Percentiles rank a stretch among this genome's conserved stretches.
phyloP scores from a whole-genome alignment of 2,888 invertebrate genomes.

The Cerastis leucographa region DNA sequence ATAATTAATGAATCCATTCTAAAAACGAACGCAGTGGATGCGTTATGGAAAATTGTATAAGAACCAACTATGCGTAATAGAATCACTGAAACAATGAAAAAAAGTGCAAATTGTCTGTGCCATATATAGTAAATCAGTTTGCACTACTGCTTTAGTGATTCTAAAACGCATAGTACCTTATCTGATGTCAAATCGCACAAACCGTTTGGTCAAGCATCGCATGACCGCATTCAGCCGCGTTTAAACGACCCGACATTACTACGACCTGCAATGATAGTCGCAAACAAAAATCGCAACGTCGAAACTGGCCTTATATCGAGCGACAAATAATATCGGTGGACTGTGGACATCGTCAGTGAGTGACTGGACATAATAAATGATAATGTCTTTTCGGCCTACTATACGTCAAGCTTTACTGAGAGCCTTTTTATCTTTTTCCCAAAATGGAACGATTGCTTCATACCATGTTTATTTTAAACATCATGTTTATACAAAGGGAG shows the following conservation, averaged over 20 bases:
- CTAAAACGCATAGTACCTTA: conserved; percentile 69
- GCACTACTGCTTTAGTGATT: conserved; percentile 63
- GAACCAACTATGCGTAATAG: conserved; percentile 52
- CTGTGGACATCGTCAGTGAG: conserved; percentile 37
- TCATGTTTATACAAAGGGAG: background rate
- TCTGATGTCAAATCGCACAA: conserved; percentile 82
- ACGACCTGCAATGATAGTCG: conserved; percentile 88
- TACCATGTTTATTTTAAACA: conserved; percentile 6
- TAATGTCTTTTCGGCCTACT: conserved; percentile 27
- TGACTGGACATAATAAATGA: conserved; percentile 51
- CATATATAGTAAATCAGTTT: conserved; percentile 41
- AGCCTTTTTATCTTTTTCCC: conserved; percentile 54
- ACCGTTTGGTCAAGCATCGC: conserved; percentile 87
- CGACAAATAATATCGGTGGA: conserved; percentile 40
- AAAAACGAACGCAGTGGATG: conserved; percentile 57
- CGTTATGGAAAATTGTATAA: conserved; percentile 40
- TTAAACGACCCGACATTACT: conserved; percentile 79
- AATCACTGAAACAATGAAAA: conserved; percentile 38
- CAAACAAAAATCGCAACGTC: conserved; percentile 78
- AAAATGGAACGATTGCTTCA: background rate
- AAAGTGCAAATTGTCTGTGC: conserved; percentile 40
- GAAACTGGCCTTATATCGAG: conserved; percentile 66
- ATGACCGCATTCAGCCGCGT: conserved; percentile 81
- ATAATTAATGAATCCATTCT: conserved; percentile 23
- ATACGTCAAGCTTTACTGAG: conserved; percentile 32